Evolutionary conservation across 2,113 vertebrate genomes (phyloP).

Genomic region (Neodon shergylaensis): DNA sequence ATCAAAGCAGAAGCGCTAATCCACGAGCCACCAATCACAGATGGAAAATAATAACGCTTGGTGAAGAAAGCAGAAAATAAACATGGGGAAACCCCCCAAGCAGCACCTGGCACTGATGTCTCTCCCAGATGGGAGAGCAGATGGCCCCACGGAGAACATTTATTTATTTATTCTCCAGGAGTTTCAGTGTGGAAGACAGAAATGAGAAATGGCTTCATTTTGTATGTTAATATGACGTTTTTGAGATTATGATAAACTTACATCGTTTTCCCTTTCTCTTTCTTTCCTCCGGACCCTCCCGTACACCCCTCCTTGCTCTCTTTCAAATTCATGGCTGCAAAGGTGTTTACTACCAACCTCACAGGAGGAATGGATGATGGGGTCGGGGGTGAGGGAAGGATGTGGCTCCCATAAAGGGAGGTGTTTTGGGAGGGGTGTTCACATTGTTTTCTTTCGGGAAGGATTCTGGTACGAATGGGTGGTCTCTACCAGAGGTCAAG

Average conservation of each 20-base stretch:
- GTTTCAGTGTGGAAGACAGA: conserved; percentile 30
- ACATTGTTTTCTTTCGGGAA: neutral
- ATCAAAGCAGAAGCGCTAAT: conserved; percentile 59
- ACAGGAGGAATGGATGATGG: neutral
- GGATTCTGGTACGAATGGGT: neutral
- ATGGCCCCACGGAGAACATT: neutral
- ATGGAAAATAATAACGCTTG: conserved; percentile 39
- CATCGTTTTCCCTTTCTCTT: neutral
- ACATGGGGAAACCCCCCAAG: neutral
- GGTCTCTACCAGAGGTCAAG: neutral
- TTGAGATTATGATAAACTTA: neutral
- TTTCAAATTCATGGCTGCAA: neutral
- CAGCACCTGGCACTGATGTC: conserved; percentile 12
- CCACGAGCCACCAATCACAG: conserved; percentile 46
- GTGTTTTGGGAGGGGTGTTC: neutral
- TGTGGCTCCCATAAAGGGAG: neutral
- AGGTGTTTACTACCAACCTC: neutral
- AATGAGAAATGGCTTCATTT: neutral
- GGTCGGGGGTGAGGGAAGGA: neutral
- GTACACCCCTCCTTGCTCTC: neutral
- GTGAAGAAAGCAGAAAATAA: conserved; percentile 46
- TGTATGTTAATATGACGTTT: neutral
- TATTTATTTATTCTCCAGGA: conserved; percentile 50
- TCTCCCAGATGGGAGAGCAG: neutral
- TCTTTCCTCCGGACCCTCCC: neutral